Conservation (phyloP, 2,797 vertebrate genomes). For the Dryobates pubescens region DNA sequence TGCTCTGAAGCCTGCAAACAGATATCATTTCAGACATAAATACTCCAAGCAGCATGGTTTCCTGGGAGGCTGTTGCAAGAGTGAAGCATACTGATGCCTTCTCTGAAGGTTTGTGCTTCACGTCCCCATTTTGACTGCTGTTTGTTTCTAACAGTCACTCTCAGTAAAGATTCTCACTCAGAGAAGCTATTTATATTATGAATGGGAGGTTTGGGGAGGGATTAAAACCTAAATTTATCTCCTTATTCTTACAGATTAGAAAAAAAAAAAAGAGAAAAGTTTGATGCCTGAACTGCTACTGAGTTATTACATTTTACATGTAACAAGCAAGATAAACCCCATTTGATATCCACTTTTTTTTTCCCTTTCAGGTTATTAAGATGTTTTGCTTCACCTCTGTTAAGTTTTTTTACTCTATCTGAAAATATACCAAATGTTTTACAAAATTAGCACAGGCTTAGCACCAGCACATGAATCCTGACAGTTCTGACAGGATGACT, state of each 20-base stretch:
- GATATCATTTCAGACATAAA: slow-evolving; percentile 41
- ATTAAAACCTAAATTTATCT: background rate
- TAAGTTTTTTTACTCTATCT: background rate
- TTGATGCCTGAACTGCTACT: background rate
- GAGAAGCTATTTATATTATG: background rate
- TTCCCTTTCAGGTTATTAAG: background rate
- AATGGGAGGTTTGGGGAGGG: background rate
- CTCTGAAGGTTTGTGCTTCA: slow-evolving; percentile 8
- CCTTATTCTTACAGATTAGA: background rate
- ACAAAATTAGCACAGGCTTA: background rate
- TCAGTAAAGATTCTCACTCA: background rate
- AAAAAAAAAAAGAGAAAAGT: background rate
- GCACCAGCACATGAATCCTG: background rate
- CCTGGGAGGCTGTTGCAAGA: background rate
- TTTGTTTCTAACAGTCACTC: background rate
- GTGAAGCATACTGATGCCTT: background rate
- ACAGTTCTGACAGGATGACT: background rate
- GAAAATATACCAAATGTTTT: background rate
- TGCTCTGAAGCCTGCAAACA: slow-evolving; percentile 30
- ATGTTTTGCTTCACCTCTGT: background rate
- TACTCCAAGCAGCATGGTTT: background rate
- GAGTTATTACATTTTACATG: background rate
- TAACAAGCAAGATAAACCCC: background rate
- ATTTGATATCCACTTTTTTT: background rate
- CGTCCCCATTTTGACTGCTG: slow-evolving; percentile 12